Conservation (phyloP, 2,113 vertebrate genomes). For the Myiopsitta monachus region DNA sequence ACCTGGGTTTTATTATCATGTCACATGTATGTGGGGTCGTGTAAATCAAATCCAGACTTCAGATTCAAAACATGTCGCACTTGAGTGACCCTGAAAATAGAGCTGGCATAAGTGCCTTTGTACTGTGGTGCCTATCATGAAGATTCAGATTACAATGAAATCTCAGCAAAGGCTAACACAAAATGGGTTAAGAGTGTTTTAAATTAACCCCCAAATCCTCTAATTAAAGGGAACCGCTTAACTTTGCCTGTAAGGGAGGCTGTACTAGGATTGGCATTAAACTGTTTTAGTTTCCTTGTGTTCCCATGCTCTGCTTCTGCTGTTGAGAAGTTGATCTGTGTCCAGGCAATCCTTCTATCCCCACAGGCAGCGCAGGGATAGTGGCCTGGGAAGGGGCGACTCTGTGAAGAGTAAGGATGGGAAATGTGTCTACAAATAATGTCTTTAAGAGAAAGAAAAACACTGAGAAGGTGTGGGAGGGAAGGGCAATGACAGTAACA, state of each 20-base stretch:
- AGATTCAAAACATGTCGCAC: not conserved
- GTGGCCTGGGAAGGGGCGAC: not conserved
- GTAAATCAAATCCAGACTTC: not conserved
- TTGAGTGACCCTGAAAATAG: not conserved
- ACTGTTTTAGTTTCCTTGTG: fast-evolving
- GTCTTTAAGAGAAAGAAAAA: not conserved
- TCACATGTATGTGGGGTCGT: fast-evolving
- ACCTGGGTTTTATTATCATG: not conserved
- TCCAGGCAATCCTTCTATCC: fast-evolving
- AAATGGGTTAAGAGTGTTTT: not conserved
- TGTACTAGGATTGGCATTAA: fast-evolving
- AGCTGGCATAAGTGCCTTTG: not conserved
- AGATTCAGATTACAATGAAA: no score
- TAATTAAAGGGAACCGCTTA: fast-evolving
- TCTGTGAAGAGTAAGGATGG: fast-evolving
- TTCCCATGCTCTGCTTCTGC: not conserved
- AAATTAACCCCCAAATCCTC: not conserved
- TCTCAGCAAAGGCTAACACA: fast-evolving
- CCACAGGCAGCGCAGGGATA: fast-evolving
- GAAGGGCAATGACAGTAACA: fast-evolving
- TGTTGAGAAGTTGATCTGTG: not conserved
- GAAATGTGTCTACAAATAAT: not conserved
- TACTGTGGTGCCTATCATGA: not conserved
- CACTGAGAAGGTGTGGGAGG: not conserved
- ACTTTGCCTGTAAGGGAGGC: not conserved